A percentile compares a stretch with the other conserved stretches of the same genome.
These are phyloP conservation scores for Merodon equestris DNA, from an alignment of 2,888 invertebrate species.

Conservation along the genomic window DNA sequence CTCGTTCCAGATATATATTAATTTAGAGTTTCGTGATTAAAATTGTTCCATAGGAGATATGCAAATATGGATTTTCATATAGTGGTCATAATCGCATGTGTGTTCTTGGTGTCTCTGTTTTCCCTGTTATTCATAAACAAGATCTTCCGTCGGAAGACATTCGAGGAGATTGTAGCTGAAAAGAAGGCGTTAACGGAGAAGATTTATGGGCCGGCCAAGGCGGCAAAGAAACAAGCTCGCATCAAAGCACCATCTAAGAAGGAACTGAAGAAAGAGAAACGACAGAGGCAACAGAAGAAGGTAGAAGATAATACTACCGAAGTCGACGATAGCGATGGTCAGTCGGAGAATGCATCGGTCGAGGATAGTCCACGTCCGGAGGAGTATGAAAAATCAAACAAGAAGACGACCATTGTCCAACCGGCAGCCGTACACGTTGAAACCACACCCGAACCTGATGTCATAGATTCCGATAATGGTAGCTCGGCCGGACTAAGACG, in stretches of 20 bases:
- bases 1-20: slow-evolving; percentile 53
- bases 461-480: slow-evolving; percentile 69
- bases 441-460: slow-evolving; percentile 77
- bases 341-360: slow-evolving; percentile 74
- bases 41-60: slow-evolving; percentile 72
- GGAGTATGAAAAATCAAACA: slow-evolving; percentile 71
- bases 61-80: slow-evolving; percentile 79
- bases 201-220: slow-evolving; percentile 76
- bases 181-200: slow-evolving; percentile 77
- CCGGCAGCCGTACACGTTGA: slow-evolving; percentile 74
- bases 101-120: slow-evolving; percentile 77
- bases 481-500: slow-evolving; percentile 48
- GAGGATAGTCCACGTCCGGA: slow-evolving; percentile 70
- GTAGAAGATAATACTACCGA: slow-evolving; percentile 72
- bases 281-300: slow-evolving; percentile 73
- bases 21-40: slow-evolving; percentile 40
- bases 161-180: slow-evolving; percentile 78
- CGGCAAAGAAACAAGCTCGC: slow-evolving; percentile 65
- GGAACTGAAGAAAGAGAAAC: slow-evolving; percentile 76
- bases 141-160: slow-evolving; percentile 78
- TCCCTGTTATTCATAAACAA: slow-evolving; percentile 78
- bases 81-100: slow-evolving; percentile 78
- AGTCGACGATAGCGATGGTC: slow-evolving; percentile 71
- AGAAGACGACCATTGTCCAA: slow-evolving; percentile 40
- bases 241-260: slow-evolving; percentile 74